Evolutionary conservation across 2,113 vertebrate genomes (phyloP).

Genomic region (Genyomyrus donnyi): DNA sequence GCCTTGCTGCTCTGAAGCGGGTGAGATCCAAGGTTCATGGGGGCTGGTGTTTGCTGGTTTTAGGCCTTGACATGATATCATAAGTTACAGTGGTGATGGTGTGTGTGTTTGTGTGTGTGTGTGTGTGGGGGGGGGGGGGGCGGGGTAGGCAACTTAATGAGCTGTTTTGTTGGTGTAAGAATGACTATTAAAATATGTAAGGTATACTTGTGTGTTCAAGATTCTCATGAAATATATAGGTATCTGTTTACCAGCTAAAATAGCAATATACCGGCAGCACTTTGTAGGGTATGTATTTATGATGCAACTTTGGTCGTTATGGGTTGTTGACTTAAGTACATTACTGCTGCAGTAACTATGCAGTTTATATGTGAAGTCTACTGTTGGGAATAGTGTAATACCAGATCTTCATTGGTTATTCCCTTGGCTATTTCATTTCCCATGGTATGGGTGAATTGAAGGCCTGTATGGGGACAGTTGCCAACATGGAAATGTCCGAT

Average conservation of each 20-base stretch:
- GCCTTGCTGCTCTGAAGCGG: background rate
- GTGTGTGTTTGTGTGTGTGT: background rate
- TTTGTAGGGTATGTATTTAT: background rate
- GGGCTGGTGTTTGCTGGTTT: background rate
- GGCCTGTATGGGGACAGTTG: background rate
- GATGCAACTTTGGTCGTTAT: background rate
- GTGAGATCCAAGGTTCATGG: background rate
- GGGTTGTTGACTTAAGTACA: background rate
- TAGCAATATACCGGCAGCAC: background rate
- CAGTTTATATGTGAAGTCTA: background rate
- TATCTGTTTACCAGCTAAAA: background rate
- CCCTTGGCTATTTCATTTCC: background rate
- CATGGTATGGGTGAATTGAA: background rate
- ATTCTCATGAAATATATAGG: background rate
- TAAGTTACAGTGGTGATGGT: background rate
- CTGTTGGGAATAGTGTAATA: background rate
- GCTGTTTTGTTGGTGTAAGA: background rate
- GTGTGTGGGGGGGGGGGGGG: background rate
- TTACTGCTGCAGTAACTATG: background rate
- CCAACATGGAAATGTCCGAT: background rate
- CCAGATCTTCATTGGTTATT: background rate
- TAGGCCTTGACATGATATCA: conserved; percentile 19
- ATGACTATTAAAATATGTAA: background rate
- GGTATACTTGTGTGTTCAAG: background rate
- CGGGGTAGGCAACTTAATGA: background rate